phyloP scores from a whole-genome alignment of 2,888 invertebrate species.

The Eilema sororculum region DNA sequence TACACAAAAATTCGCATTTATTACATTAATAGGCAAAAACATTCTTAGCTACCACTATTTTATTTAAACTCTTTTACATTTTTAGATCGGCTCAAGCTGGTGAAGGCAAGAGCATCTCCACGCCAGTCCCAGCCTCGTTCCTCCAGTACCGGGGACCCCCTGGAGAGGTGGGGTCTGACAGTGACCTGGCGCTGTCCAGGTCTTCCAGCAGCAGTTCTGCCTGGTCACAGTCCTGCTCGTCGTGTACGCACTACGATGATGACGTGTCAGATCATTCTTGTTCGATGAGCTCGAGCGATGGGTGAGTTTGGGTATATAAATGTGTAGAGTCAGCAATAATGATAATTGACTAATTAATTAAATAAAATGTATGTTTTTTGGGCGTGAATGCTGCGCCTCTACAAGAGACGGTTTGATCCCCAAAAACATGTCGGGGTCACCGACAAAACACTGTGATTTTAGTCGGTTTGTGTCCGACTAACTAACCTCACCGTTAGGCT shows the following conservation, averaged over 20 bases:
- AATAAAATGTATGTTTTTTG: too few relatives aligned
- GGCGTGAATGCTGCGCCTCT: too few relatives aligned
- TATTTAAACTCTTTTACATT: too few relatives aligned
- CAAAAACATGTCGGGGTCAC: too few relatives aligned
- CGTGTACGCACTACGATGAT: constrained; percentile 84
- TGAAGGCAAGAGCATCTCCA: constrained; percentile 65
- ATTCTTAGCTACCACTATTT: too few relatives aligned
- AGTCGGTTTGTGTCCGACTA: too few relatives aligned
- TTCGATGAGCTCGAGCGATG: constrained; percentile 72
- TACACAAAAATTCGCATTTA: too few relatives aligned
- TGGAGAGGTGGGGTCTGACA: constrained; percentile 83
- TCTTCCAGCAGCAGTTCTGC: constrained; percentile 78
- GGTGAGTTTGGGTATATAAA: constrained; percentile 57
- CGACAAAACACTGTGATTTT: too few relatives aligned
- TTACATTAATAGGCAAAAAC: too few relatives aligned
- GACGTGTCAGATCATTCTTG: constrained; percentile 73
- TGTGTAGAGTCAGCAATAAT: background rate
- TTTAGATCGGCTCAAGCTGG: constrained; percentile 49
- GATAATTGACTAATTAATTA: too few relatives aligned
- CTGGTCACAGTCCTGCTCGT: constrained; percentile 84
- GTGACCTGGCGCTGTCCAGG: constrained; percentile 79
- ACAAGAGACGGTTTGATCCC: too few relatives aligned
- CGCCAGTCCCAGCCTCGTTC: constrained; percentile 81
- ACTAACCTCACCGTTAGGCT: too few relatives aligned
- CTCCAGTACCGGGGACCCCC: constrained; percentile 83